Evolutionary conservation across 1,140 invertebrate genomes (phyloP), one percentile per base, ranked within the genome.

Genomic region (Dryas iulia): DNA sequence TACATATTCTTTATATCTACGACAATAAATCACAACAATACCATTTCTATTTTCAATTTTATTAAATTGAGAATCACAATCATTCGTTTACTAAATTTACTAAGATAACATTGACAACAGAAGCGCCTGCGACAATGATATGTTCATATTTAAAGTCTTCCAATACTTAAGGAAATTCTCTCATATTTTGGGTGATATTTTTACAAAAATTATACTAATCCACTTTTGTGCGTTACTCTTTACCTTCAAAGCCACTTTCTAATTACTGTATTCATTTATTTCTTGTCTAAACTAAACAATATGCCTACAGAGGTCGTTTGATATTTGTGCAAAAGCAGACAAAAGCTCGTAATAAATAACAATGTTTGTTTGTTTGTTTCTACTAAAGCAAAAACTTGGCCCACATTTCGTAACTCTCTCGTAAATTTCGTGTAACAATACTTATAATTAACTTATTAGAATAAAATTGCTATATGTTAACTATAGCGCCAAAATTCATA

Each of bases 401-500:
- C 39, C 39, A 47, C 39, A 18, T 47, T 47, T 47, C 10, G 18
- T 21, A 47, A 47, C 39, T 47, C 39, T 47, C 39, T 47, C 39
- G 39, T 47, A 18, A 47, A 14, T 47, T 47, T 21, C 14, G 14
- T 21, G 39, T 47, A 47, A 47, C 39, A 18, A 47, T 21, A 47
- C 39, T 47, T 47, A 47, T 21, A 47, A 47, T 47, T 47, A 47
- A 47, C 39, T 47, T 47, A 47, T 47, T 21, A 21, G 39, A 47
- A 47, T 47, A 47, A 47, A 47, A 18, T 47, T 18, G 39, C 18
- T 47, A 47, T 47, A 47, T 18, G 21, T 21, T 21, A 21, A 47
- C 10, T 33, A 39, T 39, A 67, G 28, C 47, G 35, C 54, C 60
- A 69, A 69, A 52, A 69, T 35, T 52, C 35, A 26, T 69, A 69